Evolutionary conservation across 1,140 invertebrate genomes (phyloP), one percentile per base, ranked within the genome.

Genomic region (Cecropterus lyciades): DNA sequence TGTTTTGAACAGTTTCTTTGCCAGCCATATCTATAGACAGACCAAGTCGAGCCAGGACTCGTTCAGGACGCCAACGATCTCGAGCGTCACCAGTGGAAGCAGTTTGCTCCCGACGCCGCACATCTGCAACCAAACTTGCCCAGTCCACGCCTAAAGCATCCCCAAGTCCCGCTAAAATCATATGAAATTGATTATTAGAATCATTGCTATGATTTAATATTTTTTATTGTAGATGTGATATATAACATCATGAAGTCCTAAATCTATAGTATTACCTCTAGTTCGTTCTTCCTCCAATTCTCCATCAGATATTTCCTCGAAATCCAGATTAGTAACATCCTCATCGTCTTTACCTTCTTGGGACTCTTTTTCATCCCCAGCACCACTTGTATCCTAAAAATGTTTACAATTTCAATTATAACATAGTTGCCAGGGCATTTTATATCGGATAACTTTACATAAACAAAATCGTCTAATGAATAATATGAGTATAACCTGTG

Each of bases 101-200:
- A 1, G 84, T 74, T 66, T 93, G 88, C 59, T 93, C 92, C 6
- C 94, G 93, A 4, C 94, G 93, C 27, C 94, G 94, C 9, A 95
- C 95, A 87, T 97, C 96, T 0, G 95, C 95, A 0, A 97, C 95
- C 9, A 98, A 90, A 86, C 97, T 97, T 24, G 97, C 96, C 97
- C 97, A 98, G 87, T 98, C 97, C 0, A 98, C 97, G n/a, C 97
- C 97, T 9, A 98, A 84, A 13, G 97, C 96, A 91, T 98, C 97
- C 11, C 97, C 96, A 62, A 98, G 94, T 62, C 96, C 97, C 89
- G 94, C 87, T 90, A 30, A 64, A 84, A 80, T 33, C 8, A 52
- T 52, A 14, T 9, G 7, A n/a, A 1, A 45, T 45, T 43, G 9
- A 3, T 42, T 1, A 37, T 11, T 37, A 37, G 1, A 37, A 1